Percentiles rank a stretch among this genome's conserved stretches.
Evolutionary conservation across 2,797 vertebrate species (phyloP).

Genomic region (Scolopax rusticola): DNA sequence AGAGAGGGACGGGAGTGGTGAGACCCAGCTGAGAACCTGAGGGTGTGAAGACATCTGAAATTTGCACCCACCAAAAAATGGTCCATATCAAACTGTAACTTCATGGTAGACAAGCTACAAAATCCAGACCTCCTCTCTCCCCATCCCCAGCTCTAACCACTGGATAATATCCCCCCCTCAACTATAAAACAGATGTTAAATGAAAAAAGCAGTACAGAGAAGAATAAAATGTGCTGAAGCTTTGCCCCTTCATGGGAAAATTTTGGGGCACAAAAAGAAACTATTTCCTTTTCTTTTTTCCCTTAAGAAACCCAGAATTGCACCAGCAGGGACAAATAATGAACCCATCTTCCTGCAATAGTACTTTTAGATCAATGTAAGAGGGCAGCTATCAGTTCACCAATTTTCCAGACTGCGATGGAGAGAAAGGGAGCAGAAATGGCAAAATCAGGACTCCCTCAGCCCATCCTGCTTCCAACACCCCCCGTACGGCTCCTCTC

Average conservation of each 20-base stretch:
- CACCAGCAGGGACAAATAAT: neutral
- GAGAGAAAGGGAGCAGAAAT: neutral
- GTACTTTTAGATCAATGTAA: neutral
- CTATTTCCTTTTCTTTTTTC: neutral
- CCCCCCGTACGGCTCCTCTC: fast-evolving
- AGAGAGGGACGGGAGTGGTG: neutral
- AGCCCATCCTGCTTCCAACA: neutral
- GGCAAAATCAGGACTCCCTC: neutral
- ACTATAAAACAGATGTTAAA: neutral
- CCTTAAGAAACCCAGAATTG: neutral
- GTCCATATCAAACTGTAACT: neutral
- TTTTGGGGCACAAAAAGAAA: neutral
- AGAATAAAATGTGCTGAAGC: neutral
- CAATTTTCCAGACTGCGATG: neutral
- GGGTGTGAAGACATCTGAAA: neutral
- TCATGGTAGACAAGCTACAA: neutral
- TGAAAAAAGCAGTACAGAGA: neutral
- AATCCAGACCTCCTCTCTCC: neutral
- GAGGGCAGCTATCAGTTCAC: neutral
- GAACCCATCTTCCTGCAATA: neutral
- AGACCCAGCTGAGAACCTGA: neutral
- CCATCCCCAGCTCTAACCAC: neutral
- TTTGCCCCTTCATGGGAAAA: neutral
- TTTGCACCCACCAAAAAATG: neutral
- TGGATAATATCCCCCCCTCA: neutral